Evolutionary conservation across 2,113 vertebrate species (phyloP), one percentile per base, ranked within the genome.

Genomic region (Cololabis saira): DNA sequence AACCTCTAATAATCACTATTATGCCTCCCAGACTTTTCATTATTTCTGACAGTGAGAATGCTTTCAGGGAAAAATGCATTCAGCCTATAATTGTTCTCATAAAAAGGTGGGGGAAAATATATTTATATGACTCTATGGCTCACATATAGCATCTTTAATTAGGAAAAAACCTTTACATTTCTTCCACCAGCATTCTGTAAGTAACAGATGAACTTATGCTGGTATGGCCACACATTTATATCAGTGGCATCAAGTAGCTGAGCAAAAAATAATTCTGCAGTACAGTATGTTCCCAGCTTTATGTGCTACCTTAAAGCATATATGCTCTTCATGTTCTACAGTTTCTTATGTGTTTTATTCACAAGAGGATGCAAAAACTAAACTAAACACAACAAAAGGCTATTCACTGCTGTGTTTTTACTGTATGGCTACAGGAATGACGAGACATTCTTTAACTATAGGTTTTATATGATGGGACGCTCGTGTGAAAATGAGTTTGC

Each of bases 41-140:
- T 71, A 77, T 49, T 77, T 64, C 57, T 45, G 16, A 33, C 61
- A 63, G 61, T 50, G 53, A 65, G 54, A 80, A 63, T n/a, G 13
- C n/a, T 61, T 43, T 43, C 4, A 53, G n/a, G 24, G 55, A 56
- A 9, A 50, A 40, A 47, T 24, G 14, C 18, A 48, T 76, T 68
- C 42, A 48, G 49, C 15, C 49, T 53, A 9, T 69, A 74, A 50
- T 53, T 65, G 56, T 57, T 73, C 17, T 54, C 53, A 50, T 70
- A 30, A 70, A 63, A 33, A 62, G 27, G 51, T 63, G 24, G 66
- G 54, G 54, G 65, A 71, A 15, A 67, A 47, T 42, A 73, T 16
- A 59, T 7, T 16, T 18, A 14, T 62, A 43, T 37, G 16, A 18
- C 19, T 33, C n/a, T 18, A 18, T 42, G 49, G 49, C 22, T 45